Conservation (phyloP, 2,797 vertebrate genomes). For the Scolopax rusticola region DNA sequence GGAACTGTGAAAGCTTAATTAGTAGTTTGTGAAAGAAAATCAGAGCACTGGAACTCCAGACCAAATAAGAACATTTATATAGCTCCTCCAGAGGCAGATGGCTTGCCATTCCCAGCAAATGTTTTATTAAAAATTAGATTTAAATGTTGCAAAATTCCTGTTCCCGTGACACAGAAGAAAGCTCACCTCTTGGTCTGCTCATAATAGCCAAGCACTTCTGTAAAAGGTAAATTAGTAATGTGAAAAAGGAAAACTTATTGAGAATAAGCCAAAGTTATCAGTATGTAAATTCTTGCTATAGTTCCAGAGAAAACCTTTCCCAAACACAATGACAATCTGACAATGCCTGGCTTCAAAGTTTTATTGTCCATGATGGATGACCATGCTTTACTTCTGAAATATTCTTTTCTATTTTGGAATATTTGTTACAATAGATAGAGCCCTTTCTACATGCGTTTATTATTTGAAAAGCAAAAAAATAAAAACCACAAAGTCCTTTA, state of each 20-base stretch:
- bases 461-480: not conserved
- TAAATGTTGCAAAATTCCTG: constrained; percentile 61
- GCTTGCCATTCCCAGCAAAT: constrained; percentile 8
- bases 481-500: not conserved
- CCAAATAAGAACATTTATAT: not conserved
- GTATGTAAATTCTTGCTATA: not conserved
- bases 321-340: not conserved
- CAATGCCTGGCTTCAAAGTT: not conserved
- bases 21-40: constrained; percentile 53
- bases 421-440: not conserved
- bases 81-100: constrained; percentile 1
- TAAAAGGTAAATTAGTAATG: not conserved
- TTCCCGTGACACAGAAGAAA: not conserved
- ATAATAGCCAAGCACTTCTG: not conserved
- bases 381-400: not conserved
- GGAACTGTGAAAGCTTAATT: constrained; percentile 42
- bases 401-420: not conserved
- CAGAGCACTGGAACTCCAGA: constrained; percentile 25
- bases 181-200: not conserved
- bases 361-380: not conserved
- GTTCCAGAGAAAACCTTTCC: not conserved
- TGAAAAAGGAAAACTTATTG: not conserved
- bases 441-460: fast-evolving
- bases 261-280: too few species aligned
- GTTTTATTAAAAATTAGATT: constrained; percentile 64